These are phyloP conservation scores for Oreochromis grahami DNA, from an alignment of 2,797 vertebrate genomes.

Conservation along the genomic window DNA sequence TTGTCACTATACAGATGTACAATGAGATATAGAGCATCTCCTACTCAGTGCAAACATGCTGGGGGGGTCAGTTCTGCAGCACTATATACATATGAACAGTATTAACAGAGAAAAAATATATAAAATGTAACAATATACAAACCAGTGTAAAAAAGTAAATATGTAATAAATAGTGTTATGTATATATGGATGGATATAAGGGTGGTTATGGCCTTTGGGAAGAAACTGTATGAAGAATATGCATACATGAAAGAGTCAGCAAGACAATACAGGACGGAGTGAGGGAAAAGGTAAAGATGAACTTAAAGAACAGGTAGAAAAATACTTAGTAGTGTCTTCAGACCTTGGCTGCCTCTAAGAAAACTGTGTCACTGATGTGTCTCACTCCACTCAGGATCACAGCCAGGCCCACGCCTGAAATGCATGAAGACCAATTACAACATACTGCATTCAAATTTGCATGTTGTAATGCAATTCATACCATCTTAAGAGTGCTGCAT, in stretches of 20 bases:
- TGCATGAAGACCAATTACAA: neutral
- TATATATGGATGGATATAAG: neutral
- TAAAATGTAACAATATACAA: neutral
- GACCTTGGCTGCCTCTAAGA: constrained; percentile 97
- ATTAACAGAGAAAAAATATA: neutral
- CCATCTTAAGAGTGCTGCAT: neutral
- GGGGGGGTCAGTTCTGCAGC: neutral
- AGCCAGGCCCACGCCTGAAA: constrained; percentile 89
- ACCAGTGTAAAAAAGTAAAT: neutral
- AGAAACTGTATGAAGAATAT: neutral
- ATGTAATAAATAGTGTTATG: neutral
- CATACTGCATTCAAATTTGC: neutral
- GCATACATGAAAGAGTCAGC: neutral
- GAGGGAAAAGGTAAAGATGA: neutral
- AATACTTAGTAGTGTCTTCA: neutral
- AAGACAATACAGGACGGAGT: neutral
- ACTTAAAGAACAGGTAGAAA: neutral
- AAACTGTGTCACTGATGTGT: constrained; percentile 92
- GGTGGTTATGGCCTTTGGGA: neutral
- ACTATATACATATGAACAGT: neutral
- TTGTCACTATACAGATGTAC: neutral
- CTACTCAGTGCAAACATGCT: neutral
- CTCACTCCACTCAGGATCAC: constrained; percentile 92
- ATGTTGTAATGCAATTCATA: neutral
- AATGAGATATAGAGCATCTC: neutral